These are phyloP conservation scores for Spatulosminthurus flaviceps DNA, from an alignment of 2,888 invertebrate species.

Conservation along the genomic window DNA sequence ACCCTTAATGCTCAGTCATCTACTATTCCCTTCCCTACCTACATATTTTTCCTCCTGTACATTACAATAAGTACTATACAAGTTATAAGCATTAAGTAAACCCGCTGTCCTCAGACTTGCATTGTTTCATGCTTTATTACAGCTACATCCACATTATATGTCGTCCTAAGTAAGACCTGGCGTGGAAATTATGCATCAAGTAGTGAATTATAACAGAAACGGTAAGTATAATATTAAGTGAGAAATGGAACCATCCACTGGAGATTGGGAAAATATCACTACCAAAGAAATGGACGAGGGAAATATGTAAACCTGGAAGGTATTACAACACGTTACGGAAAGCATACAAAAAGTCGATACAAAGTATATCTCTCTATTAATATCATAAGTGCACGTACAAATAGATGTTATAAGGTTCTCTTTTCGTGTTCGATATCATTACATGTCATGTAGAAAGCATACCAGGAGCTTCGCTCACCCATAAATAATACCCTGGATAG, in stretches of 20 bases:
- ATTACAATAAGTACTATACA: background rate
- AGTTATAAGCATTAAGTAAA: background rate
- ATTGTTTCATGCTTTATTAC: background rate
- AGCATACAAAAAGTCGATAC: too few species aligned
- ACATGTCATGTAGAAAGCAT: background rate
- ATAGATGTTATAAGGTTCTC: too few species aligned
- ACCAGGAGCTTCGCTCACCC: conserved; percentile 1
- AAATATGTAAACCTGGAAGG: background rate
- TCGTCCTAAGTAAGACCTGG: background rate
- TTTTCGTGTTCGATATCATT: conserved; percentile 4
- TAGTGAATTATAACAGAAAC: background rate
- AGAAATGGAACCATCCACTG: background rate
- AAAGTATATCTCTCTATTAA: too few species aligned
- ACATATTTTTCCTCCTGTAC: background rate
- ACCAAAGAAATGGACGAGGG: background rate
- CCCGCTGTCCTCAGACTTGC: background rate
- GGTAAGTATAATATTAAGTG: background rate
- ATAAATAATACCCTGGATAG: background rate
- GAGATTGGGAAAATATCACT: background rate
- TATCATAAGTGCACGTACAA: too few species aligned
- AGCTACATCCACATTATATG: too few species aligned
- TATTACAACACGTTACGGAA: too few species aligned
- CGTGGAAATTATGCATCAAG: conserved; percentile 1
- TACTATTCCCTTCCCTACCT: too few species aligned
- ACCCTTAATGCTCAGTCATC: conserved; percentile 3